A percentile compares a stretch with the other conserved stretches of the same genome.
These are phyloP conservation scores for Camelus bactrianus DNA, from an alignment of 2,113 vertebrate genomes.

Conservation along the genomic window DNA sequence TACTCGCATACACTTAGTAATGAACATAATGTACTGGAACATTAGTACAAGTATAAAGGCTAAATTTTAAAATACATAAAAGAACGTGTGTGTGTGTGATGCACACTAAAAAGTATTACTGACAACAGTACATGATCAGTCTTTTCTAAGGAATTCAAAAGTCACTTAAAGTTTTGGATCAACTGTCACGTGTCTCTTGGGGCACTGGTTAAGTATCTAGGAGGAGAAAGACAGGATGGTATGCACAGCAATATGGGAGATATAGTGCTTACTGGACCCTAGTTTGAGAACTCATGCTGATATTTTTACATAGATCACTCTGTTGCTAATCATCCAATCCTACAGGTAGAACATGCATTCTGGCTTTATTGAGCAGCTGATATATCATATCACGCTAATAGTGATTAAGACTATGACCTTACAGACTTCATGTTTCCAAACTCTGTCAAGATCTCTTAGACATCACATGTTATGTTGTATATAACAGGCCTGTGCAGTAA, in stretches of 20 bases:
- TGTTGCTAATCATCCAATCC: background rate
- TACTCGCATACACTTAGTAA: background rate
- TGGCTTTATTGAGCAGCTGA: background rate
- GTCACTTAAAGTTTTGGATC: background rate
- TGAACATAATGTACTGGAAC: background rate
- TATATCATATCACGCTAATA: background rate
- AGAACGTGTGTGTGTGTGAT: background rate
- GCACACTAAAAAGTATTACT: background rate
- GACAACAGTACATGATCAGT: background rate
- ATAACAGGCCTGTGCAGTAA: background rate
- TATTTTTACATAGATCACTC: constrained; percentile 2
- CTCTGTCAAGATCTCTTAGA: background rate
- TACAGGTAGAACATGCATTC: background rate
- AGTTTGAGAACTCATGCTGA: background rate
- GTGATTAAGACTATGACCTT: background rate
- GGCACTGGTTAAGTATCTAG: background rate
- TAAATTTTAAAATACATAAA: constrained; percentile 7
- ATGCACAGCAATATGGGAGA: background rate
- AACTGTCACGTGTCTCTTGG: background rate
- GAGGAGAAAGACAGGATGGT: background rate
- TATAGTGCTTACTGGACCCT: background rate
- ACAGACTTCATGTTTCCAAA: constrained; percentile 1
- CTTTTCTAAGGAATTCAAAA: background rate
- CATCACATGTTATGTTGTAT: background rate
- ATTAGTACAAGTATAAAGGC: background rate